Evolutionary conservation across 2,113 vertebrate genomes (phyloP).

Genomic region (Brachionichthys hirsutus): DNA sequence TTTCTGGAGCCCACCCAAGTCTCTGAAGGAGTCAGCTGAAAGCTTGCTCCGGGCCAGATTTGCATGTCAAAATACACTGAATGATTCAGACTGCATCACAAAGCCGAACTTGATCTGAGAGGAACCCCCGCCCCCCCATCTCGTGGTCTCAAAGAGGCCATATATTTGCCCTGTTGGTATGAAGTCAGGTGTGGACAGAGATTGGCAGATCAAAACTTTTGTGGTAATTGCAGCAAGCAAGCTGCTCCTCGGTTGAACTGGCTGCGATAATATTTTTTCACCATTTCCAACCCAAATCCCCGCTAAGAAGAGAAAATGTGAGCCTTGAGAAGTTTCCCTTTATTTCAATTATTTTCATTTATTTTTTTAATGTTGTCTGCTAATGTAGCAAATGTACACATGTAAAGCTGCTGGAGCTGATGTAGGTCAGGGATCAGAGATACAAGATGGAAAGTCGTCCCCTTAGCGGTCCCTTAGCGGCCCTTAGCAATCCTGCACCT

Average conservation of each 20-base stretch:
- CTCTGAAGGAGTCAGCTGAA: constrained; percentile 53
- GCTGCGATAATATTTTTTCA: constrained; percentile 50
- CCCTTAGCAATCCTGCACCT: neutral
- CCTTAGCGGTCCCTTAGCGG: neutral
- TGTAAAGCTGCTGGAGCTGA: constrained; percentile 5
- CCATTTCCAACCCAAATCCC: constrained; percentile 42
- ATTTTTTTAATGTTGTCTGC: neutral
- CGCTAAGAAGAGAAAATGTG: constrained; percentile 7
- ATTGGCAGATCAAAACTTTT: constrained; percentile 48
- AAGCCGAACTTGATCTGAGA: constrained; percentile 15
- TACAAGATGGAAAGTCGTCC: neutral
- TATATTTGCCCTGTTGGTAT: constrained; percentile 13
- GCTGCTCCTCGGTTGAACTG: constrained; percentile 45
- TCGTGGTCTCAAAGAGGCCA: constrained; percentile 14
- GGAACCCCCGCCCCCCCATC: constrained; percentile 7
- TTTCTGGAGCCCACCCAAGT: constrained; percentile 69
- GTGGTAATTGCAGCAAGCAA: constrained; percentile 53
- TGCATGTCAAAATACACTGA: constrained; percentile 67
- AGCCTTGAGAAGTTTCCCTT: neutral
- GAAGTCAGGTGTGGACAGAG: constrained; percentile 42
- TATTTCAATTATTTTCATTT: constrained; percentile 22
- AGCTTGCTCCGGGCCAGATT: constrained; percentile 55
- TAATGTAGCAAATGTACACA: constrained; percentile 4
- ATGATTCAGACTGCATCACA: constrained; percentile 42
- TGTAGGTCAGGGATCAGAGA: constrained; percentile 1